Percentiles rank a stretch among this genome's conserved stretches.
phyloP scores from a whole-genome alignment of 2,113 vertebrate genomes.

The Eclectus roratus region DNA sequence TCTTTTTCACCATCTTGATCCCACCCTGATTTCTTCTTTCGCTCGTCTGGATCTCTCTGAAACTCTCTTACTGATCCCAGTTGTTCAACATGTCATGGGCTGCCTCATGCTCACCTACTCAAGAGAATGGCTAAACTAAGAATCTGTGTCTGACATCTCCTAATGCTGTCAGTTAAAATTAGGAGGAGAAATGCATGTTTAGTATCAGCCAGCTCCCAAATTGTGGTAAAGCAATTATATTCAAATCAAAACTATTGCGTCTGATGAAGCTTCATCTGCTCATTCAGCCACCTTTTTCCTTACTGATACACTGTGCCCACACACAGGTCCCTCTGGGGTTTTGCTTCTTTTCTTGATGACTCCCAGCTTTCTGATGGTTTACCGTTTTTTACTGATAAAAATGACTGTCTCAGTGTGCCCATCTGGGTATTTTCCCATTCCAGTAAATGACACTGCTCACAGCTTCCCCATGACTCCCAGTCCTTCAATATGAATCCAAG shows the following conservation, averaged over 20 bases:
- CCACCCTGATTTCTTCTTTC: not conserved
- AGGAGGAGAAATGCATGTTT: not conserved
- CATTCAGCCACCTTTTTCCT: not conserved
- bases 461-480: not conserved
- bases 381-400: not conserved
- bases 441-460: not conserved
- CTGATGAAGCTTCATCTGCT: not conserved
- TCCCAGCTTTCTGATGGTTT: not conserved
- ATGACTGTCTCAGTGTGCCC: not conserved
- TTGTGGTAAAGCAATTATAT: not conserved
- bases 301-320: not conserved
- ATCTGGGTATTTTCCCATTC: not conserved
- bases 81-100: not conserved
- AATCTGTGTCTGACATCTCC: not conserved
- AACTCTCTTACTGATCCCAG: not conserved
- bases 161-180: not conserved
- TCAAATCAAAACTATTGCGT: not conserved
- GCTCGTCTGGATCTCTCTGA: not conserved
- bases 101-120: not conserved
- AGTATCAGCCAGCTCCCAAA: not conserved
- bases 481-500: fast-evolving
- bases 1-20: not conserved
- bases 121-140: not conserved
- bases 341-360: not conserved
- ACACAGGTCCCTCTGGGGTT: not conserved